Evolutionary conservation across 2,888 invertebrate genomes (phyloP).

Genomic region (Kuschelorhynchus macadamiae): DNA sequence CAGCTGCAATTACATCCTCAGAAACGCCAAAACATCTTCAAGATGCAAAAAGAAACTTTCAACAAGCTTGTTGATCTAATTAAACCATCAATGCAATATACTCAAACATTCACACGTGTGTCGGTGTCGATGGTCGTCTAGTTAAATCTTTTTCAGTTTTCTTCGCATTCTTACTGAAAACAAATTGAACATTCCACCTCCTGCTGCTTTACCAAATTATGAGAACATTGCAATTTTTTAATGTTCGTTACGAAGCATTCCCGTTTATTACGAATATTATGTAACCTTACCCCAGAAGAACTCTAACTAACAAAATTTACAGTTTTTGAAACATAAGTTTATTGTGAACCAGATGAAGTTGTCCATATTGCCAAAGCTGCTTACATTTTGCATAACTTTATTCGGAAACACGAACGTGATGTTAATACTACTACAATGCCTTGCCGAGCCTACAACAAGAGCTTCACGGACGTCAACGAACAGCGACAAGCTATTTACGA

Average conservation of each 20-base stretch:
- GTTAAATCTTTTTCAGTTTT: constrained; percentile 42
- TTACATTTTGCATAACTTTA: constrained; percentile 40
- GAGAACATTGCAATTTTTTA: constrained; percentile 26
- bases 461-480: constrained; percentile 36
- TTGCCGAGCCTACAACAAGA: no score
- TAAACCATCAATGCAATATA: no score
- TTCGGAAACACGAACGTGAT: constrained; percentile 45
- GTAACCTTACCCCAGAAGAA: constrained; percentile 26
- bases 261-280: constrained; percentile 16
- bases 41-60: no score
- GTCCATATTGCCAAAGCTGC: constrained; percentile 36
- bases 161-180: constrained; percentile 37
- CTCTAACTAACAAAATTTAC: no score
- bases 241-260: constrained; percentile 26
- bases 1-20: no score
- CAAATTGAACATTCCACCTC: constrained; percentile 44
- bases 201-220: constrained; percentile 40
- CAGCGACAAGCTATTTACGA: constrained; percentile 36
- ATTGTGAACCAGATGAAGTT: constrained; percentile 33
- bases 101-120: no score
- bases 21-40: no score
- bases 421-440: no score
- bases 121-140: constrained; percentile 43
- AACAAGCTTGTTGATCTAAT: no score
- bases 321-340: constrained; percentile 42